Conservation (phyloP, 2,797 vertebrate genomes). For the Characodon lateralis region DNA sequence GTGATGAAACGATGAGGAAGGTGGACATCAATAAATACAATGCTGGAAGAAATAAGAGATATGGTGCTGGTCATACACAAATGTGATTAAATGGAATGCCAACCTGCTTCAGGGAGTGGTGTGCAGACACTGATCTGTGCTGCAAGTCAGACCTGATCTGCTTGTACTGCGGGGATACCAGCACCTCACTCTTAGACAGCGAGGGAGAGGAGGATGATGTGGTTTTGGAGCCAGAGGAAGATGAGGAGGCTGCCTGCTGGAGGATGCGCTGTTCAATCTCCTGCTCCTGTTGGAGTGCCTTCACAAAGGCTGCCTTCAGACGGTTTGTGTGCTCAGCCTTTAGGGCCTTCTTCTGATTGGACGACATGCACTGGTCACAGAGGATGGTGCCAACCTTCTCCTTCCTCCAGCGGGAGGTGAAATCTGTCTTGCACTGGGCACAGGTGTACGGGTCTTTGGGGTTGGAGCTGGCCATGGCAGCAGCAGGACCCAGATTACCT, state of each 20-base stretch:
- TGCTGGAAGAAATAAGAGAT: not conserved
- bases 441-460: conserved; percentile 93
- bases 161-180: conserved; percentile 83
- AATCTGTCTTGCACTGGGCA: conserved; percentile 97
- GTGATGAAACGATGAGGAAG: not conserved
- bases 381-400: conserved; percentile 92
- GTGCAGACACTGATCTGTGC: conserved; percentile 81
- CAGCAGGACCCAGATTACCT: conserved; percentile 81
- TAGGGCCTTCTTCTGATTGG: conserved; percentile 95
- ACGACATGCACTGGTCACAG: conserved; percentile 97
- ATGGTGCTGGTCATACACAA: too few relatives aligned
- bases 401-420: conserved; percentile 97
- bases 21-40: not conserved
- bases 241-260: conserved; percentile 83
- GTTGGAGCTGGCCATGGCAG: conserved; percentile 63
- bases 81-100: not conserved
- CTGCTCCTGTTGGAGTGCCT: conserved; percentile 97
- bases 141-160: conserved; percentile 76
- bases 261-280: conserved; percentile 97
- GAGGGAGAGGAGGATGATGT: conserved; percentile 72
- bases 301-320: conserved; percentile 96
- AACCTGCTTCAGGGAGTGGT: conserved; percentile 92
- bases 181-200: conserved; percentile 74
- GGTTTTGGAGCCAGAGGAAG: conserved; percentile 68
- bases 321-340: conserved; percentile 96